Evolutionary conservation across 30 jellyfish, hydroid and myxozoan species (phyloP), one percentile per base, ranked within the genome.

Genomic region (Aurelia coerulea): DNA sequence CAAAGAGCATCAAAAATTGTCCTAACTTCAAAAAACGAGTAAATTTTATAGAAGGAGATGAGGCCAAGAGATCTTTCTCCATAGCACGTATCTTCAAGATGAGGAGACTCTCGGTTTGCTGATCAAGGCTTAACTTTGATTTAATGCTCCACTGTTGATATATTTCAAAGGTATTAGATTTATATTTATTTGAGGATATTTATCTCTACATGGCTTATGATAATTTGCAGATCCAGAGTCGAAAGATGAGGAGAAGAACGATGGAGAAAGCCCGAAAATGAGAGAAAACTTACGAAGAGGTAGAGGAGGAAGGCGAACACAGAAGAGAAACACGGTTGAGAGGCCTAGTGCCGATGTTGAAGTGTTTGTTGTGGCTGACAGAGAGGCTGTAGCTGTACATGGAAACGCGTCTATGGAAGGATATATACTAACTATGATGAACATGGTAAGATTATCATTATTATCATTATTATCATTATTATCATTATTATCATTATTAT

Each of bases 401-500:
- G 98, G 98, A 1, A 86, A 95, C 80, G 85, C 62, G 10, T 80
- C 99, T 10, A 42, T 95, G 74, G 90, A 86, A 58, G 96, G 84
- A 23, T 95, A 95, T 79, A 93, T 95, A 7, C 70, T 95, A 60
- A 95, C 99, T 6, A 95, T 95, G 97, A 95, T 95, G 99, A 95
- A 95, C 59, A 95, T 95, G 99, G 99, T 95, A 78, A 78, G 96
- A 51, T 13, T 46, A 4, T 14, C 41, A 34, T 10, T 79, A 77
- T 23, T 46, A 4, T 14, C 41, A 34, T 10, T 79, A 77, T 23
- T 58, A 53, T 53, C 12, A 10, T 53, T 53, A 53, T 53, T 46
- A 4, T 14, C 41, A 34, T 10, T 79, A 51, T 13, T 46, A 4
- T 14, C 41, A 34, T 10, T 79, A 39, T 39, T 39, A 39, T 39